Base-by-base conservation (phyloP, 1,140 invertebrate species). In the Neodiprion fabricii region DNA sequence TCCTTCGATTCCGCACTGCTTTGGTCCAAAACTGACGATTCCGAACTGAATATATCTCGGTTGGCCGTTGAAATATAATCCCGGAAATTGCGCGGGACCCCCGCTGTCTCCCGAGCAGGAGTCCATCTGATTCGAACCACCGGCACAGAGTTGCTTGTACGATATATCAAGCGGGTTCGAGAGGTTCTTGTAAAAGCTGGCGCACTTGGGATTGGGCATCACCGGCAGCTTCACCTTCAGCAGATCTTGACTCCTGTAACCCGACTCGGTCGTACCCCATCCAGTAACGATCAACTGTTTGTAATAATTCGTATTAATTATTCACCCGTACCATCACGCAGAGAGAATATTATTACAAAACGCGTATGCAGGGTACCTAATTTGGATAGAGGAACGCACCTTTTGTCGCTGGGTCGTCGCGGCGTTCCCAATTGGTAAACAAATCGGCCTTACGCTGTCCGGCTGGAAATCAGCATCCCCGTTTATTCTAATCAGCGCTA, bases 111-210 rank as follows among this genome's bases (percentile, higher is more conserved):
- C 89, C 7, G 77, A 50, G 71, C 88, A 89, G 2, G 88, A 83
- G 72, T 89, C 86, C 48, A 85, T 88, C 5, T 87, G 84, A 7
- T 80, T 81, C 7, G 84, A 78, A 0, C 92, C 92, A 1, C 92
- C 91, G 0, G 91, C 91, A 75, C 92, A 93, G 14, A 93, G 75
- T 77, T 93, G 92, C 11, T 86, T 88, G 10, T 90, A 71, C 76
- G 79, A 83, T 48, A 89, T 83, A 21, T 78, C 11, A 14, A n/a
- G 68, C 17, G 11, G 50, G 10, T 75, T 9, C 7, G 85, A 78
- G 49, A 73, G 86, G 75, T 77, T 82, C 12, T 83, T 83, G 75
- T 90, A 92, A 7, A 80, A 74, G n/a, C 72, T 14, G 3, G 81
- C 76, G 78, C 92, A 93, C 12, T 87, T 78, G 0, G 84, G 77